Evolutionary conservation across 2,113 vertebrate genomes (phyloP), one percentile per base, ranked within the genome.

Genomic region (Oreochromis spilurus): DNA sequence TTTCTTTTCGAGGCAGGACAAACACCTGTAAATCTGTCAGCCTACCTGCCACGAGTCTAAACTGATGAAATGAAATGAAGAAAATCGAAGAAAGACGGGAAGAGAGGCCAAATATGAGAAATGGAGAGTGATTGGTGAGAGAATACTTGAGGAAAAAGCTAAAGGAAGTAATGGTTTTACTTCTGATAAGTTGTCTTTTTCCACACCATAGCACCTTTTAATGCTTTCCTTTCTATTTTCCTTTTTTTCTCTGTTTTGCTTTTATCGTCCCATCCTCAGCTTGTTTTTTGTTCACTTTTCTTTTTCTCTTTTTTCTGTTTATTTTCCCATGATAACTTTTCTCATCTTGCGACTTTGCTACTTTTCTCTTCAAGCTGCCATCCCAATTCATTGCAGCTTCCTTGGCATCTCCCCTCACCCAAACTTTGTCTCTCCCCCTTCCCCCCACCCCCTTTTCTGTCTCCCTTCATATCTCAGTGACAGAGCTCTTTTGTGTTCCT

Each of bases 11-110:
- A 83, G 79, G 83, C 60, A 85, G 83, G 87, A 93, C 89, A 87
- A 89, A 90, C 90, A 91, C 87, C 92, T 93, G 93, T 95, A 93
- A 93, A 94, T 95, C 93, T 94, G 90, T 94, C 92, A 92, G 88
- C 88, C 88, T 62, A 93, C 83, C 91, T 91, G 87, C 86, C 87
- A 85, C 82, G 83, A 88, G 82, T 88, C 85, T 67, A 90, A 92
- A 93, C 86, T 62, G 80, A 79, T 86, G 92, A 85, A 87, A 89
- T 85, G 84, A 93, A 87, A 83, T 55, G 75, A 84, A 52, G 45
- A 88, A 88, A 81, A 87, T 81, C 40, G 72, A 55, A 72, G 62
- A 67, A 86, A 86, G 83, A 86, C 16, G 24, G 67, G 87, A 79
- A 70, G 70, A 79, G 79, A 55, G 12, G 79, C 40, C 48, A 36